Conservation (phyloP, 2,113 vertebrate genomes). For the Motacilla tschutschensis region DNA sequence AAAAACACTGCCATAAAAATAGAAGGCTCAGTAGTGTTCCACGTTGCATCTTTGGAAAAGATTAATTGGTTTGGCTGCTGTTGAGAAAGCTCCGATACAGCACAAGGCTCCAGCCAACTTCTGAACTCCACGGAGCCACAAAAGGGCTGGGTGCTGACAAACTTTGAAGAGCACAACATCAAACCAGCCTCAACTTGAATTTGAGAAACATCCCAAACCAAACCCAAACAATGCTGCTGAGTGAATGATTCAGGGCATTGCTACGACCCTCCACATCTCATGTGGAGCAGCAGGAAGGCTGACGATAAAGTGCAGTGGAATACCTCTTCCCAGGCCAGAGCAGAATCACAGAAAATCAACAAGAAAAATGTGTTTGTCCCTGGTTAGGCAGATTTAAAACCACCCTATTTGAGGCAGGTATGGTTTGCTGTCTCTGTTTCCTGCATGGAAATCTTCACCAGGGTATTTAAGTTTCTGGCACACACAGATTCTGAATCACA, state of each 20-base stretch:
- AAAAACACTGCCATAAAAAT: constrained; percentile 38
- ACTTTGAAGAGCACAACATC: constrained; percentile 55
- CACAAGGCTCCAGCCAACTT: constrained; percentile 44
- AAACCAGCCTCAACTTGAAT: constrained; percentile 69
- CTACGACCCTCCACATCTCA: constrained; percentile 38
- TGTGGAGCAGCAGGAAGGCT: background rate
- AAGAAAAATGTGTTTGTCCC: background rate
- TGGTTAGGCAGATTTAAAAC: background rate
- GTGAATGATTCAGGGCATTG: constrained; percentile 43
- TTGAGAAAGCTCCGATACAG: constrained; percentile 37
- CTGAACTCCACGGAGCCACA: constrained; percentile 45
- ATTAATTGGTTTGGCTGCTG: constrained; percentile 42
- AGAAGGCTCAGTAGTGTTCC: constrained; percentile 13
- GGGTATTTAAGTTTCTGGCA: background rate
- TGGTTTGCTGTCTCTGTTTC: background rate
- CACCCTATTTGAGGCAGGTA: background rate
- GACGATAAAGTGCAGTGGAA: background rate
- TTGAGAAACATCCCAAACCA: constrained; percentile 56
- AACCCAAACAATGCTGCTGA: constrained; percentile 51
- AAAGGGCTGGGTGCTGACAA: constrained; percentile 51
- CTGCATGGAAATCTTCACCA: background rate
- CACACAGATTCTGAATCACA: background rate
- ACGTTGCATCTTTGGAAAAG: constrained; percentile 24
- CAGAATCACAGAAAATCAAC: background rate
- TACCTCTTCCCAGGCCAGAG: background rate